A percentile compares a stretch with the other conserved stretches of the same genome.
Evolutionary conservation across 2,113 vertebrate species (phyloP).

Genomic region (Capreolus pygargus): DNA sequence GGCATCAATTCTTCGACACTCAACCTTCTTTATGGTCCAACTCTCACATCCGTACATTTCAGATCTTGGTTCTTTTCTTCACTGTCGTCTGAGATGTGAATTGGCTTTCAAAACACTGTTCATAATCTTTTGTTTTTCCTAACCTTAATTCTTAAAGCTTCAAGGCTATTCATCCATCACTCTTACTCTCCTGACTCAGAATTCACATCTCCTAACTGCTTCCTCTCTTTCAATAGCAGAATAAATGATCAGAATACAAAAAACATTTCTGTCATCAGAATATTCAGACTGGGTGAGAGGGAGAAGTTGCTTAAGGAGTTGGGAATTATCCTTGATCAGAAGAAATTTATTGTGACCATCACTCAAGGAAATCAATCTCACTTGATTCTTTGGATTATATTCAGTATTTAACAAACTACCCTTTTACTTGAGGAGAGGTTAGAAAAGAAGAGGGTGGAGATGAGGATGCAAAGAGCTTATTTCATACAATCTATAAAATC

Average conservation of each 20-base stretch:
- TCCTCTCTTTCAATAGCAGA: background rate
- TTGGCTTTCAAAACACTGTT: conserved; percentile 14
- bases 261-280: background rate
- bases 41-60: background rate
- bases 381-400: background rate
- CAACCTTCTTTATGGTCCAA: background rate
- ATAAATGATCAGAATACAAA: background rate
- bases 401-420: background rate
- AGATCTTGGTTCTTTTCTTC: background rate
- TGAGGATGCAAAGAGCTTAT: background rate
- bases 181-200: conserved; percentile 4
- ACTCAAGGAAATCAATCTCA: background rate
- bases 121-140: background rate
- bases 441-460: background rate
- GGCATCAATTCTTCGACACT: background rate
- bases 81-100: background rate
- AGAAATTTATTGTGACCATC: background rate
- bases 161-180: background rate
- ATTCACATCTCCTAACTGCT: background rate
- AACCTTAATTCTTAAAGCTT: background rate
- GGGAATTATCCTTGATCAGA: background rate
- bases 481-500: conserved; percentile 11
- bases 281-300: background rate
- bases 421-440: background rate
- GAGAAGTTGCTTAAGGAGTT: background rate